phyloP scores from a whole-genome alignment of 2,113 vertebrate genomes.

The Etia nguti region DNA sequence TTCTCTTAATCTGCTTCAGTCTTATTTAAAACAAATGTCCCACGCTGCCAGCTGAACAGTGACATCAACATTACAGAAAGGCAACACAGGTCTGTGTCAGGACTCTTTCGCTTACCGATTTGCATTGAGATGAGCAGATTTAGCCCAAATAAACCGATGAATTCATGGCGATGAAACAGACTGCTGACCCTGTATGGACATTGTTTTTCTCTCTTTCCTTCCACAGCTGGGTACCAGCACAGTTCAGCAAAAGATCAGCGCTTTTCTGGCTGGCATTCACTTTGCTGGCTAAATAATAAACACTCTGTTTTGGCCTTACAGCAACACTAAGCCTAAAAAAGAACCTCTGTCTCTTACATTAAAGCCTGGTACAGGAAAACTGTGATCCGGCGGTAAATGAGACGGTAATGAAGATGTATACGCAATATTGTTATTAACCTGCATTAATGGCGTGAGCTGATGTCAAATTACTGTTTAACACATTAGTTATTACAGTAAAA shows the following conservation, averaged over 20 bases:
- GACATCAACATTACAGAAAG: background rate
- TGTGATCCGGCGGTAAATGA: background rate
- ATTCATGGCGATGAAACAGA: background rate
- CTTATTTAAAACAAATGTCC: constrained; percentile 23
- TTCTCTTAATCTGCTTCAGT: constrained; percentile 14
- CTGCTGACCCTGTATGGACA: background rate
- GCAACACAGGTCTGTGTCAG: background rate
- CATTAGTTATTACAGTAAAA: background rate
- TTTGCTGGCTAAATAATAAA: background rate
- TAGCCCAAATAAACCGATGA: background rate
- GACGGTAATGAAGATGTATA: background rate
- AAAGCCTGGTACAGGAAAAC: background rate
- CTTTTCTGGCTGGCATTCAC: background rate
- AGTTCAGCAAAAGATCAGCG: background rate
- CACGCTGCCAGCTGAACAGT: background rate
- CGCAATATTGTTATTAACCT: background rate
- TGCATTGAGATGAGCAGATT: background rate
- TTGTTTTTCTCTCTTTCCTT: background rate
- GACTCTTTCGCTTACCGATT: background rate
- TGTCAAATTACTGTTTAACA: background rate
- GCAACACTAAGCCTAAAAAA: background rate
- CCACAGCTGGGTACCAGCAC: background rate
- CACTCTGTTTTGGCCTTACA: background rate
- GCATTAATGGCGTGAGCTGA: background rate
- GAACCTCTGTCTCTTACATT: background rate